A percentile compares a stretch with the other conserved stretches of the same genome.
Evolutionary conservation across 2,797 vertebrate species (phyloP).

Genomic region (Diplodus sargus): DNA sequence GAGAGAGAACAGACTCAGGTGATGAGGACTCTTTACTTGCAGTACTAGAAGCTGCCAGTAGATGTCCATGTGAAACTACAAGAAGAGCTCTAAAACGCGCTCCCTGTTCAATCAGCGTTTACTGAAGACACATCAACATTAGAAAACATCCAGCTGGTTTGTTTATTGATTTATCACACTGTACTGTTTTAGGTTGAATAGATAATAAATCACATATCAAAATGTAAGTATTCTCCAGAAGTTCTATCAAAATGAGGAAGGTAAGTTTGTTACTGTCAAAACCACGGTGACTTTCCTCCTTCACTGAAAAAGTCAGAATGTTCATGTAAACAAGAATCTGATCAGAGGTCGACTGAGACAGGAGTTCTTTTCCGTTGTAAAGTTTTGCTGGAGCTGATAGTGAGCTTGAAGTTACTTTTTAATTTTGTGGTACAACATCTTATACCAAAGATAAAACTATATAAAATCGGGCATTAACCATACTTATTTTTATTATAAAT

Average conservation of each 20-base stretch:
- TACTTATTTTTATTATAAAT: neutral
- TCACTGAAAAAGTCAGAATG: neutral
- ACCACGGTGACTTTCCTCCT: neutral
- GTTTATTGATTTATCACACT: neutral
- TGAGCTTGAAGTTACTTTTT: neutral
- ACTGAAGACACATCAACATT: neutral
- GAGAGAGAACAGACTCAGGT: conserved; percentile 7
- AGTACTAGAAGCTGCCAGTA: conserved; percentile 64
- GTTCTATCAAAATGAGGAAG: neutral
- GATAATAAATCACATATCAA: neutral
- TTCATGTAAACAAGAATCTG: neutral
- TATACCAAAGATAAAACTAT: neutral
- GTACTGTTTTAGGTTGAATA: neutral
- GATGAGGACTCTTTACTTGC: conserved; percentile 17
- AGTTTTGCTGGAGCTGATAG: neutral
- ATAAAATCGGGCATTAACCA: neutral
- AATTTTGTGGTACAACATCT: neutral
- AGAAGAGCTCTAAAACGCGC: neutral
- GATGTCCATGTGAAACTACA: conserved; percentile 65
- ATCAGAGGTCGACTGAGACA: neutral
- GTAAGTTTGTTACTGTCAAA: neutral
- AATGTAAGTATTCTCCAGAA: neutral
- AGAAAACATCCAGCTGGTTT: neutral
- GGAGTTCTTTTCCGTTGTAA: neutral
- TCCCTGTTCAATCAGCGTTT: neutral